Base-by-base conservation (phyloP, 2,888 invertebrate species). In the Cyclophora albipunctata region DNA sequence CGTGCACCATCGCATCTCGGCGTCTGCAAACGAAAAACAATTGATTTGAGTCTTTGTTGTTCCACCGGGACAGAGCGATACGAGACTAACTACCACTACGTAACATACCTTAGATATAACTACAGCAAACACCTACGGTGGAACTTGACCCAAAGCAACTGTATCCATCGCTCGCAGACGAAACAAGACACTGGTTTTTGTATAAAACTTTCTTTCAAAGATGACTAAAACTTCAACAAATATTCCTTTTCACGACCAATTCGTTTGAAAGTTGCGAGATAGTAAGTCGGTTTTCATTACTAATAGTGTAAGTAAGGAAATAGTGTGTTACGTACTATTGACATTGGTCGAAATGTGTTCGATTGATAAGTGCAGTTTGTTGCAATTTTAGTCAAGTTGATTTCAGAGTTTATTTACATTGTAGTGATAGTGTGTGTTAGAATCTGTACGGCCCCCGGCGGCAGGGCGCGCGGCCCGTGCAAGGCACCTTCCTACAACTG, bases 121-220 rank as follows among this genome's bases (percentile, higher is more conserved):
- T 63, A 59, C 48, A 57, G 7, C 34, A 34, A 5, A 64, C 4
- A 4, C 4, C 37, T 37, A 37, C 37, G 75, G 81, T 83, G 84
- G 82, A 84, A 75, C 67, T 73, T 75, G 81, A 84, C 83, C 81
- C 84, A 84, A 81, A 81, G 73, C 79, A 78, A 80, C 68, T 73
- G 78, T 69, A 50, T 59, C 20, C 20, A 20, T 20, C 58, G 64
- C 64, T 66, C 7, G 48, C 48, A 42, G 46, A 5, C 37, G 37
- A 20, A 43, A 34, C 33, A 45, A 34, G 37, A 50, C 20, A 20
- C 20, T 20, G 20, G 20, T 20, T 20, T n/a, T 20, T 20, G 20
- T 20, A 20, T 20, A 20, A 20, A 20, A 20, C 20, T 20, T 20
- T 20, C 20, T 20, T 20, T 20, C 20, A 20, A 20, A 20, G 20